These are phyloP conservation scores for Euphydryas editha DNA, from an alignment of 2,888 invertebrate species.

Conservation along the genomic window DNA sequence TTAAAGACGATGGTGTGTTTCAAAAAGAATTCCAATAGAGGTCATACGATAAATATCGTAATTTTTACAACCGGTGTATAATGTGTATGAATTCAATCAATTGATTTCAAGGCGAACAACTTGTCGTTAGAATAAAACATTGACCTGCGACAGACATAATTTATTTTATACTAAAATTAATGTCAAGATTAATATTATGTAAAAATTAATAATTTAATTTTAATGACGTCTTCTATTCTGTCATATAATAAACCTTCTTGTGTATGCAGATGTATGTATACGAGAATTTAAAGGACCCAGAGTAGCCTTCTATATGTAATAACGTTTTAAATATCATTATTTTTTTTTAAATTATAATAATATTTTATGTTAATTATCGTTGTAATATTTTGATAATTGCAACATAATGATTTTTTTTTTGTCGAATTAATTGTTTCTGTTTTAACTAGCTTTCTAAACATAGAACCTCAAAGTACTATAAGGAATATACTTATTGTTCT, in stretches of 20 bases:
- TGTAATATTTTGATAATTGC: too few relatives aligned
- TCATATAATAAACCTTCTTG: not conserved
- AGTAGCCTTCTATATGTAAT: too few relatives aligned
- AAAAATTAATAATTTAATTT: not conserved
- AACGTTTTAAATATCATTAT: too few relatives aligned
- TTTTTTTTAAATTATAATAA: too few relatives aligned
- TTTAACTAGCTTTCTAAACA: too few relatives aligned
- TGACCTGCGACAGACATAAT: constrained; percentile 26
- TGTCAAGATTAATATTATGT: not conserved
- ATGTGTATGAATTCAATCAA: constrained; percentile 29
- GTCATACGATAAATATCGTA: constrained; percentile 30
- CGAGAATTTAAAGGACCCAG: too few relatives aligned
- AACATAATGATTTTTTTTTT: too few relatives aligned
- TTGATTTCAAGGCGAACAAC: constrained; percentile 36
- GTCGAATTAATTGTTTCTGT: too few relatives aligned
- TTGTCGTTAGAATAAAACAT: constrained; percentile 35
- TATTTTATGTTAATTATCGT: too few relatives aligned
- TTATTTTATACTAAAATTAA: constrained; percentile 13
- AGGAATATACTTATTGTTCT: too few relatives aligned
- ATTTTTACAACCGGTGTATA: constrained; percentile 29
- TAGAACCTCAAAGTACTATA: too few relatives aligned
- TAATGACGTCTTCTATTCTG: not conserved
- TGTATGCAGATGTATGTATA: too few relatives aligned
- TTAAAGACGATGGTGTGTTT: constrained; percentile 23
- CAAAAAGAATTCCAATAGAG: constrained; percentile 34